Evolutionary conservation across 2,888 invertebrate genomes (phyloP).

Genomic region (Caenorhabditis macrosperma): DNA sequence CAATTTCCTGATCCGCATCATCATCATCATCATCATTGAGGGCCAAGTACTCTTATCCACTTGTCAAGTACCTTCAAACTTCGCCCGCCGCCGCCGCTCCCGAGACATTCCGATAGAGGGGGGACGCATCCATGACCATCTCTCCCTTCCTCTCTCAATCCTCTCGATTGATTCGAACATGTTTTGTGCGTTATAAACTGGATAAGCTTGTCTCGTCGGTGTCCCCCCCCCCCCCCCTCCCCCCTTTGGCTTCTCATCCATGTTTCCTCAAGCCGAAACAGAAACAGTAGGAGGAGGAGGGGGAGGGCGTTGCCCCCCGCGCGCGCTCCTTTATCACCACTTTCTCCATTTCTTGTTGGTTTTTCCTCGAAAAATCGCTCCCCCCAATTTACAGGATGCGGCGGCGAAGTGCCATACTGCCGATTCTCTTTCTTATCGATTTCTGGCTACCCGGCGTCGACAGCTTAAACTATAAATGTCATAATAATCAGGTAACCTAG

Average conservation of each 20-base stretch:
- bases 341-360: neutral
- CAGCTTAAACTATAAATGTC: constrained; percentile 66
- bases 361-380: too few relatives aligned
- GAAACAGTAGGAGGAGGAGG: too few relatives aligned
- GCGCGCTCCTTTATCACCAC: constrained; percentile 16
- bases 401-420: constrained; percentile 50
- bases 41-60: constrained; percentile 48
- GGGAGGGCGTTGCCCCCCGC: constrained; percentile 42
- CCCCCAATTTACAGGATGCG: too few relatives aligned
- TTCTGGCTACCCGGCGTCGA: constrained; percentile 28
- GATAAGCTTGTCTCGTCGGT: constrained; percentile 57
- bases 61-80: constrained; percentile 45
- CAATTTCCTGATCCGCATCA: neutral
- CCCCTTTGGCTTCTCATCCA: too few relatives aligned
- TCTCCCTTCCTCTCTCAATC: constrained; percentile 5
- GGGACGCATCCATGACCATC: constrained; percentile 3
- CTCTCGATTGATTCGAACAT: constrained; percentile 43
- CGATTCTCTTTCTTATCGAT: constrained; percentile 51
- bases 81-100: neutral
- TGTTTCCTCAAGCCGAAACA: constrained; percentile 25
- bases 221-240: too few relatives aligned
- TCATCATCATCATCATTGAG: neutral
- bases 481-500: constrained; percentile 65
- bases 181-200: constrained; percentile 61
- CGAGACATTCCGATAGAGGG: neutral